Percentiles rank a stretch among this genome's conserved stretches.
These are phyloP conservation scores for Tinea pellionella DNA, from an alignment of 2,888 invertebrate genomes.

Conservation along the genomic window DNA sequence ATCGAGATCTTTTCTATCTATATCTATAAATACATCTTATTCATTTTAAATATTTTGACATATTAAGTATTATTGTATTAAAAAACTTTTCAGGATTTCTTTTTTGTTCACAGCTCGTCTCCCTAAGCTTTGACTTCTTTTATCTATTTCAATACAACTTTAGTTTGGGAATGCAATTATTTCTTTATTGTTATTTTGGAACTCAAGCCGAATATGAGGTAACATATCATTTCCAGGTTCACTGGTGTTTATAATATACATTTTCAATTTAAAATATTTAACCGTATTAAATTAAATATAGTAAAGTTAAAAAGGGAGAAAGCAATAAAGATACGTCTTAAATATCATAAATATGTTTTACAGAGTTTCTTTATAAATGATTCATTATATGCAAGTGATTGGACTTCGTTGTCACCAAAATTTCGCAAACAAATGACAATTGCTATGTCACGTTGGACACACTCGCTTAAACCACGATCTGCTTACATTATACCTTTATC, in stretches of 20 bases:
- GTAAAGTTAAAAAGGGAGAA: too few species aligned
- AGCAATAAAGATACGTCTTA: too few species aligned
- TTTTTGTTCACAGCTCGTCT: neutral
- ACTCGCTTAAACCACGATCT: constrained; percentile 11
- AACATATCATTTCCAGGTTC: too few species aligned
- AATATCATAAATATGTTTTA: too few species aligned
- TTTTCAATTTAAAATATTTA: too few species aligned
- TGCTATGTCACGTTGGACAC: constrained; percentile 13
- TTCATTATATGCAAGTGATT: constrained; percentile 14
- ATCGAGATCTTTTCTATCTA: too few species aligned
- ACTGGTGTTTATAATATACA: too few species aligned
- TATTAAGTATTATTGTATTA: too few species aligned
- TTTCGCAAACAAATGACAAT: constrained; percentile 14
- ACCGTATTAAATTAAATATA: too few species aligned
- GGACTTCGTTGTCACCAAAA: constrained; percentile 13
- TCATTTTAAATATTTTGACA: too few species aligned
- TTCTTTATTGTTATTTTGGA: constrained; percentile 15
- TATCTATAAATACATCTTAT: too few species aligned
- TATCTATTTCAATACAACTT: constrained; percentile 10
- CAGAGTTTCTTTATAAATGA: constrained; percentile 15
- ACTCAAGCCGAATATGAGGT: constrained; percentile 13
- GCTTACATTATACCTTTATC: constrained; percentile 14
- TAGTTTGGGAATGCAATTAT: constrained; percentile 13
- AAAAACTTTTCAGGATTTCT: too few species aligned
- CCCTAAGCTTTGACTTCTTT: constrained; percentile 11